Conservation (phyloP, 1,140 invertebrate species). For the Temnothorax nylanderi region DNA sequence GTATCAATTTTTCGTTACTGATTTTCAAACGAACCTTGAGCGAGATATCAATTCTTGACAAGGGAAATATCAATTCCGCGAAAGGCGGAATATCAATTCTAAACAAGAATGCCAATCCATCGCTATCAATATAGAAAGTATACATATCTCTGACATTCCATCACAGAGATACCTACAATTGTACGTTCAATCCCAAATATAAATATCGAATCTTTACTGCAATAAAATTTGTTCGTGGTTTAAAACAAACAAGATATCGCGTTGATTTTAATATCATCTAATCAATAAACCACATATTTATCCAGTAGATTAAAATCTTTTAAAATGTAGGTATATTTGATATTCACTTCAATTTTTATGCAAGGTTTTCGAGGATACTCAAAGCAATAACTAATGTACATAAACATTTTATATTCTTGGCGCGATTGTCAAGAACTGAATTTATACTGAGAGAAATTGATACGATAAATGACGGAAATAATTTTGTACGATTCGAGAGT, state of each 20-base stretch:
- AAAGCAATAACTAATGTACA: background rate
- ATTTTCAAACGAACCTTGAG: slow-evolving; percentile 14
- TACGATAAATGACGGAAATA: background rate
- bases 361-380: background rate
- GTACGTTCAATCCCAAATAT: slow-evolving; percentile 2
- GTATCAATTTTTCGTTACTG: slow-evolving; percentile 13
- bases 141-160: background rate
- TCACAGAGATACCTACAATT: slow-evolving; percentile 3
- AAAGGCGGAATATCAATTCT: slow-evolving; percentile 37
- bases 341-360: background rate
- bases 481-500: background rate
- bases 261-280: background rate
- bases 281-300: background rate
- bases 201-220: slow-evolving; percentile 13
- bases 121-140: slow-evolving; percentile 41
- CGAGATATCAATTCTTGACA: slow-evolving; percentile 37
- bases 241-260: background rate
- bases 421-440: background rate
- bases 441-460: slow-evolving; percentile 27
- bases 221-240: slow-evolving; percentile 1
- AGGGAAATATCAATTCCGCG: background rate
- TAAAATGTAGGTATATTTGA: background rate
- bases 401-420: background rate
- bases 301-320: background rate
- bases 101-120: slow-evolving; percentile 42